Conservation (phyloP, 2,113 vertebrate genomes). For the Falco punctatus region DNA sequence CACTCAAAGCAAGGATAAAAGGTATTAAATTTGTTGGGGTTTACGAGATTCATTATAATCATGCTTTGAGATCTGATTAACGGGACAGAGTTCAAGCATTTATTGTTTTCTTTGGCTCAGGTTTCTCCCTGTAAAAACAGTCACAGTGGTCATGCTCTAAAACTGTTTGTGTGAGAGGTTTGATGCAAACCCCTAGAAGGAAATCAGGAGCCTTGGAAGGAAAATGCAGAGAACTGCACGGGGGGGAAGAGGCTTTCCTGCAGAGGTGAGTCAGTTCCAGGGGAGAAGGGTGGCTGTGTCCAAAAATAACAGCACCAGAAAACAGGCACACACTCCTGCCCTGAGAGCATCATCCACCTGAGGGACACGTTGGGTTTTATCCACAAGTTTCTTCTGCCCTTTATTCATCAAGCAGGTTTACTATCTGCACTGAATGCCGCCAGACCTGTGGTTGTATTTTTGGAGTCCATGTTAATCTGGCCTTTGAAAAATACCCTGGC, state of each 20-base stretch:
- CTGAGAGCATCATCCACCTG: fast-evolving
- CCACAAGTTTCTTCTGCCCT: neutral
- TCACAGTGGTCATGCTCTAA: neutral
- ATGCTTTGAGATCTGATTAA: neutral
- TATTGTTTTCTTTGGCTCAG: constrained; percentile 19
- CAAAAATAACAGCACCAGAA: neutral
- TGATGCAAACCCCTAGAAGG: constrained; percentile 11
- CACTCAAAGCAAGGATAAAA: neutral
- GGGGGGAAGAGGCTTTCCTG: constrained; percentile 21
- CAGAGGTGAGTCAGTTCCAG: constrained; percentile 57
- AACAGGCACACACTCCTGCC: neutral
- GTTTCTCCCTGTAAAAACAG: neutral
- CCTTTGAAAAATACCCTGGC: neutral
- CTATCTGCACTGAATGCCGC: neutral
- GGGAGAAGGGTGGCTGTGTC: neutral
- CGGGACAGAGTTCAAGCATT: neutral
- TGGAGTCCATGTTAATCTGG: neutral
- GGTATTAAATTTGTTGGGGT: neutral
- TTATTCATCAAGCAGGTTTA: neutral
- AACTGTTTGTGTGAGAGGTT: neutral
- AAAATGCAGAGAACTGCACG: neutral
- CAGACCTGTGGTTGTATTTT: neutral
- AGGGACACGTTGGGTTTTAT: neutral
- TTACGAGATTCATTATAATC: neutral
- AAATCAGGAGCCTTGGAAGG: neutral